phyloP scores from a whole-genome alignment of 2,113 vertebrate species.

The Pogonocichla stellata region DNA sequence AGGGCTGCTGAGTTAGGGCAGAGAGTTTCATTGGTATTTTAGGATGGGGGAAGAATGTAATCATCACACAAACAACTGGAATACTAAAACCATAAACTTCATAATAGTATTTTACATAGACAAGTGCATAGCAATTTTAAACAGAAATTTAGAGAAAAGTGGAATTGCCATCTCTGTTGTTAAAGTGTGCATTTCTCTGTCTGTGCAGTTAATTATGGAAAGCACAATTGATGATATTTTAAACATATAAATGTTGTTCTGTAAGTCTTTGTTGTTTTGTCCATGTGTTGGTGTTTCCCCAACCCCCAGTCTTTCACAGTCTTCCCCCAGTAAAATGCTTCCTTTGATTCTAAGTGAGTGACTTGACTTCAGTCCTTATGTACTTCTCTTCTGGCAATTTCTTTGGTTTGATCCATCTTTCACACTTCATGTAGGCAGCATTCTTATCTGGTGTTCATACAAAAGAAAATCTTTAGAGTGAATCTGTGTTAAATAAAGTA shows the following conservation, averaged over 20 bases:
- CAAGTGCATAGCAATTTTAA: background rate
- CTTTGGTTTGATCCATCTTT: conserved; percentile 7
- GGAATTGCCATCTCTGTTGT: background rate
- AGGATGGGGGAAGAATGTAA: background rate
- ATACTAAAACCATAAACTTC: background rate
- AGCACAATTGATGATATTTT: background rate
- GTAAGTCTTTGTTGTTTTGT: rapidly evolving
- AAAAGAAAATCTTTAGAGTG: background rate
- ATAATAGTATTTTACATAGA: background rate
- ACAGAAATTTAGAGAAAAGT: background rate
- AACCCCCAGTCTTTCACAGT: background rate
- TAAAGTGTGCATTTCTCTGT: background rate
- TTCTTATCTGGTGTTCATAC: background rate
- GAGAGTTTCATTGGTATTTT: background rate
- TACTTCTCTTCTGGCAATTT: background rate
- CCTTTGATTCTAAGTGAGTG: background rate
- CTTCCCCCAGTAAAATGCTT: background rate
- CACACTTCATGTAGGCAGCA: background rate
- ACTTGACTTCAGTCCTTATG: background rate
- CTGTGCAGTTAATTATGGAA: background rate
- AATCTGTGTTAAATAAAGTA: background rate
- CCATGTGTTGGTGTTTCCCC: background rate
- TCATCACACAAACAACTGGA: background rate
- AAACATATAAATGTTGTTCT: background rate
- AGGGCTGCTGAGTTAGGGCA: background rate